phyloP scores from a whole-genome alignment of 2,797 vertebrate species.

The Squalus acanthias region DNA sequence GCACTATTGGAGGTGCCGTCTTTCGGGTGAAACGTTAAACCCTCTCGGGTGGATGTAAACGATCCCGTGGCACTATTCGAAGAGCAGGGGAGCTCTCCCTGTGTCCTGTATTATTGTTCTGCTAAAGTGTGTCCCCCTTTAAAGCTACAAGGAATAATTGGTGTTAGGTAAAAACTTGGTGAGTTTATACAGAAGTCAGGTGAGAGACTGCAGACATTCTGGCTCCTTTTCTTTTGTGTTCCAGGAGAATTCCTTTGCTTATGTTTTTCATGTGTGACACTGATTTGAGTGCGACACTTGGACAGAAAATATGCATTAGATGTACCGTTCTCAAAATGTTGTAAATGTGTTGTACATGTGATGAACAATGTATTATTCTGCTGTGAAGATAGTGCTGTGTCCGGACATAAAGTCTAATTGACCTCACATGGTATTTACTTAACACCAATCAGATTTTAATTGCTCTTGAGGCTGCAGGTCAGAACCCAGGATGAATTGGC shows the following conservation, averaged over 20 bases:
- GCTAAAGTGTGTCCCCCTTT: too few relatives aligned
- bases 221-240: not conserved
- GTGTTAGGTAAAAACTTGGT: not conserved
- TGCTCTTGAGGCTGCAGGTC: too few relatives aligned
- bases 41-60: too few relatives aligned
- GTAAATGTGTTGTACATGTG: too few relatives aligned
- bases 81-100: too few relatives aligned
- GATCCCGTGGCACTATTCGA: too few relatives aligned
- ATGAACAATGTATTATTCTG: too few relatives aligned
- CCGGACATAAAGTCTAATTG: not conserved
- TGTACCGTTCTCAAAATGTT: too few relatives aligned
- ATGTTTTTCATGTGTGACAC: not conserved
- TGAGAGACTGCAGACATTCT: not conserved
- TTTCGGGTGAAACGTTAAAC: not conserved
- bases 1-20: not conserved
- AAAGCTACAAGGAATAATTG: not conserved
- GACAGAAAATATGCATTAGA: too few relatives aligned
- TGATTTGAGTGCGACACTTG: not conserved
- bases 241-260: not conserved
- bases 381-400: not conserved
- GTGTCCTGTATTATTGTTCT: too few relatives aligned
- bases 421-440: not conserved
- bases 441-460: not conserved
- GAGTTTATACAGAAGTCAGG: too few relatives aligned
- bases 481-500: not conserved